phyloP scores from a whole-genome alignment of 2,888 invertebrate species.

The Lottia gigantea region DNA sequence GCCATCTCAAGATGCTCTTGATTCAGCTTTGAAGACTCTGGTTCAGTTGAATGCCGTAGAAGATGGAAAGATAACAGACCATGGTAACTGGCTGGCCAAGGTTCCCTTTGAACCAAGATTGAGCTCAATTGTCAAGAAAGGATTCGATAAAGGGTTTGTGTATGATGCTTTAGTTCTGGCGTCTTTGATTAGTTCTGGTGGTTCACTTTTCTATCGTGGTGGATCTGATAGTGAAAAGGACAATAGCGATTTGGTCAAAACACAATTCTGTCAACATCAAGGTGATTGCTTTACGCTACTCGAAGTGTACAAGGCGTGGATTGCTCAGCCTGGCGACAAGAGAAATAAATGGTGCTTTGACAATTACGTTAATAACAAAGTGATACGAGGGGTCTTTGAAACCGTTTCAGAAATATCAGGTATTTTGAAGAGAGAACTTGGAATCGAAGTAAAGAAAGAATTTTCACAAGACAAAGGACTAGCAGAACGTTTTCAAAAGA shows the following conservation, averaged over 20 bases:
- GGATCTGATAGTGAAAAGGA: constrained; percentile 49
- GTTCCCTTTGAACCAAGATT: constrained; percentile 61
- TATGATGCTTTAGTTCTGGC: constrained; percentile 57
- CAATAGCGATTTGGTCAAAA: constrained; percentile 49
- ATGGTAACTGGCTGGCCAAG: constrained; percentile 59
- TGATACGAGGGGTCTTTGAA: constrained; percentile 51
- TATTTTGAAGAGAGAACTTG: constrained; percentile 43
- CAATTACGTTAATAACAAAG: constrained; percentile 64
- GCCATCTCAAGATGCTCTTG: constrained; percentile 49
- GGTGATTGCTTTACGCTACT: constrained; percentile 59
- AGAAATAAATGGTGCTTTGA: constrained; percentile 58
- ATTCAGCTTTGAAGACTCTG: constrained; percentile 49
- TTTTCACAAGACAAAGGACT: constrained; percentile 32
- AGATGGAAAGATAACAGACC: constrained; percentile 49
- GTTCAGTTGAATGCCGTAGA: constrained; percentile 53
- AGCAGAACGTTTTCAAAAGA: constrained; percentile 34
- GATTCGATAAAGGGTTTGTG: constrained; percentile 41
- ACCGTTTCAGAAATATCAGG: constrained; percentile 44
- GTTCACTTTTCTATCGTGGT: constrained; percentile 58
- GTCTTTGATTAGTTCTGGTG: constrained; percentile 51
- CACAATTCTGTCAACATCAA: constrained; percentile 50
- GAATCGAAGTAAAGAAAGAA: constrained; percentile 28
- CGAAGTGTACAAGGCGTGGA: constrained; percentile 56
- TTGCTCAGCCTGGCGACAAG: constrained; percentile 38
- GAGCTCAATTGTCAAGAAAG: constrained; percentile 47